Evolutionary conservation across 2,888 invertebrate genomes (phyloP).

Genomic region (Chymomyza procnemis): DNA sequence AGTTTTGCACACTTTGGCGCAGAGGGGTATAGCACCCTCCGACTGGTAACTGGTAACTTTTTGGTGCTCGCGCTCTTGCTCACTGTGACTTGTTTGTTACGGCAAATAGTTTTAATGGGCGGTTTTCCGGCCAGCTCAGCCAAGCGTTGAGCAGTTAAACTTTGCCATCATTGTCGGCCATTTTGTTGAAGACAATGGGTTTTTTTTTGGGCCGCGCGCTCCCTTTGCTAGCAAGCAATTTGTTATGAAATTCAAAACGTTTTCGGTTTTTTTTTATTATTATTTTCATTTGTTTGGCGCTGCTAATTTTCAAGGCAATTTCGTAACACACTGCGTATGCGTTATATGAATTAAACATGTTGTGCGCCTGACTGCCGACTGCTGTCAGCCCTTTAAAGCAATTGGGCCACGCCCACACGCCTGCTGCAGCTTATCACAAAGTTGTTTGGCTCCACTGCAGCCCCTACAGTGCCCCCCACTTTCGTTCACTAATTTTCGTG

Average conservation of each 20-base stretch:
- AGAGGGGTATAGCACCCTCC: not conserved
- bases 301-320: slow-evolving; percentile 68
- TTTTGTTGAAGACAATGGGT: not conserved
- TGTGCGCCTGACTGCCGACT: slow-evolving; percentile 10
- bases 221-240: slow-evolving; percentile 44
- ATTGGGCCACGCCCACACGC: slow-evolving; percentile 8
- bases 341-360: slow-evolving; percentile 64
- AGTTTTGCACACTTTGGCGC: slow-evolving; percentile 11
- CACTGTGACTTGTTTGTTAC: slow-evolving; percentile 45
- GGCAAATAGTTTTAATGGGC: slow-evolving; percentile 68
- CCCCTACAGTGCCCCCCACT: slow-evolving; percentile 16
- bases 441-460: not conserved
- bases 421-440: not conserved
- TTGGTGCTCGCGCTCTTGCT: slow-evolving; percentile 1
- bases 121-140: slow-evolving; percentile 38
- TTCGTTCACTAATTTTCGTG: slow-evolving; percentile 64
- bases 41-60: not conserved
- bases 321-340: slow-evolving; percentile 35
- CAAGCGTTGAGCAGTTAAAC: slow-evolving; percentile 26
- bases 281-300: not conserved
- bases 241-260: slow-evolving; percentile 55
- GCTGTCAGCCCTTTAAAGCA: slow-evolving; percentile 15
- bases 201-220: not conserved
- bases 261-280: not conserved
- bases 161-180: slow-evolving; percentile 23